Percentiles rank a stretch among this genome's conserved stretches.
Conservation (phyloP, 1,140 invertebrate genomes). For the Halotydeus destructor region DNA sequence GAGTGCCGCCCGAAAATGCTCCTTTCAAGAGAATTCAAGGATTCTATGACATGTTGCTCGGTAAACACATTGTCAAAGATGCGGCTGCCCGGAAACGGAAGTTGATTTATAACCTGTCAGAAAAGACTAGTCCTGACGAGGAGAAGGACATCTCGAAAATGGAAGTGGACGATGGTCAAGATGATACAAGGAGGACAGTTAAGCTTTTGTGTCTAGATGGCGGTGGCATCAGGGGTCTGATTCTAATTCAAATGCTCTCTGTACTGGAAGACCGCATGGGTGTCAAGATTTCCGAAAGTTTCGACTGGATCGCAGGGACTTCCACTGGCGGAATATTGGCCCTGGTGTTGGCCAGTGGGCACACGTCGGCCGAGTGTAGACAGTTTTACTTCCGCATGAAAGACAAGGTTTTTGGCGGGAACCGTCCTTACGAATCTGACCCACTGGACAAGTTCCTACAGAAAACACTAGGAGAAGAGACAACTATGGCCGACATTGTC, state of each 20-base stretch:
- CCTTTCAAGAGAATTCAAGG: slow-evolving; percentile 12
- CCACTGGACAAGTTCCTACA: slow-evolving; percentile 70
- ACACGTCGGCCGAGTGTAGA: slow-evolving; percentile 32
- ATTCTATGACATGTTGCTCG: slow-evolving; percentile 19
- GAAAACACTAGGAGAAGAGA: slow-evolving; percentile 57
- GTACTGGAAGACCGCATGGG: slow-evolving; percentile 48
- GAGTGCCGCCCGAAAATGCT: slow-evolving; percentile 21
- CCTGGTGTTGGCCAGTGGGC: slow-evolving; percentile 35
- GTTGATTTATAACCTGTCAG: slow-evolving; percentile 1
- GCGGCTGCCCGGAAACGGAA: slow-evolving; percentile 8
- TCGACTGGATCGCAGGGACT: slow-evolving; percentile 82
- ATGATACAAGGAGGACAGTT: not conserved
- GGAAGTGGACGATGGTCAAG: no score
- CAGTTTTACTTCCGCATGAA: slow-evolving; percentile 79
- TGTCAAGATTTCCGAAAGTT: slow-evolving; percentile 49
- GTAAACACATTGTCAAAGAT: slow-evolving; percentile 9
- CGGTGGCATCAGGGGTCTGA: slow-evolving; percentile 73
- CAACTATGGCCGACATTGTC: slow-evolving; percentile 26
- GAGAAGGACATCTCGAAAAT: not conserved
- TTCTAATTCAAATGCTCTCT: slow-evolving; percentile 61
- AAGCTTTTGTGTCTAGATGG: slow-evolving; percentile 29
- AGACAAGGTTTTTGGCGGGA: slow-evolving; percentile 69
- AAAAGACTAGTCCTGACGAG: no score
- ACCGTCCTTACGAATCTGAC: slow-evolving; percentile 56
- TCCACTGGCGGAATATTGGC: slow-evolving; percentile 77